phyloP scores from a whole-genome alignment of 2,888 invertebrate genomes.

The Cosmia trapezina region DNA sequence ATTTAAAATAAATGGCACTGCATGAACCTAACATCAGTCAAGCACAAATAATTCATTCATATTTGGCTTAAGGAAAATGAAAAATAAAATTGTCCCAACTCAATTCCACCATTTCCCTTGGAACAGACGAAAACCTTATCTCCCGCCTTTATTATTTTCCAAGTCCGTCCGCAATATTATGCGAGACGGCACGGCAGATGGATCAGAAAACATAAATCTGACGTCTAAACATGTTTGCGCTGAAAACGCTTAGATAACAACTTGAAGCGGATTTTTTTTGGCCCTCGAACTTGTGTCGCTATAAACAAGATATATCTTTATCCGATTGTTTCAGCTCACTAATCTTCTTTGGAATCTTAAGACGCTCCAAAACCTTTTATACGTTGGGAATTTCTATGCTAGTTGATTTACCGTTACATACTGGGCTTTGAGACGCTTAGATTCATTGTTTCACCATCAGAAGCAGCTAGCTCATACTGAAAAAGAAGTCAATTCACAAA shows the following conservation, averaged over 20 bases:
- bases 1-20: conserved; percentile 69
- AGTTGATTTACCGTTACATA: not conserved
- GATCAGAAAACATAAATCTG: conserved; percentile 88
- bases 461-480: not conserved
- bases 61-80: conserved; percentile 82
- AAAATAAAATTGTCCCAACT: conserved; percentile 85
- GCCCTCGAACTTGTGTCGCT: conserved; percentile 56
- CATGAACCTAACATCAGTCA: conserved; percentile 73
- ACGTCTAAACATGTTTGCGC: conserved; percentile 86
- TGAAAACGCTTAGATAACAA: conserved; percentile 74
- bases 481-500: conserved; percentile 36
- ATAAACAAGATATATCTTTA: conserved; percentile 62
- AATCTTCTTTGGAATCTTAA: conserved; percentile 40
- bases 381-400: not conserved
- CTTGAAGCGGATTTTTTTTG: conserved; percentile 69
- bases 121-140: conserved; percentile 85
- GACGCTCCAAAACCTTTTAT: conserved; percentile 13
- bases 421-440: not conserved
- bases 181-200: conserved; percentile 85
- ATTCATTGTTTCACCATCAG: conserved; percentile 6
- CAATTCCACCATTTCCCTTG: conserved; percentile 80
- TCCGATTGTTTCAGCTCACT: conserved; percentile 55
- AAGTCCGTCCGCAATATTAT: conserved; percentile 87
- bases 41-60: conserved; percentile 77
- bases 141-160: conserved; percentile 87